Evolutionary conservation across 2,113 vertebrate genomes (phyloP).

Genomic region (Neodon shergylaensis): DNA sequence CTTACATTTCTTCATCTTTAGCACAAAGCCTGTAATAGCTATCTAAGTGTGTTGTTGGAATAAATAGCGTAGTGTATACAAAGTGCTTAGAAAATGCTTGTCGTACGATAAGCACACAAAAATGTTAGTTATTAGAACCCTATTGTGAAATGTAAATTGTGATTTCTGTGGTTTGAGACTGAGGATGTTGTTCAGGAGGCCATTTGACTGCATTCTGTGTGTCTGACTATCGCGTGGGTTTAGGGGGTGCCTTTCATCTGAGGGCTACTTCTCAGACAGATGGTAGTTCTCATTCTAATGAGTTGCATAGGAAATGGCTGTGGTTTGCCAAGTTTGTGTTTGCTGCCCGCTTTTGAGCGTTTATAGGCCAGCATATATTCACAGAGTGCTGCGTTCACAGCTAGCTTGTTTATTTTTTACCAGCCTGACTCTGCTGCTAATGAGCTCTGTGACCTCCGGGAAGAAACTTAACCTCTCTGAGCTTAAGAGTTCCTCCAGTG

Average conservation of each 20-base stretch:
- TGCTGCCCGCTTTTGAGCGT: constrained; percentile 38
- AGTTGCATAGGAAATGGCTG: constrained; percentile 39
- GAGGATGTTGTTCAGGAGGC: background rate
- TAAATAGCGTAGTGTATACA: background rate
- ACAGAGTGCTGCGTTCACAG: background rate
- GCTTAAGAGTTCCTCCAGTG: background rate
- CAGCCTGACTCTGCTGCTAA: background rate
- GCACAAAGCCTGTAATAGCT: background rate
- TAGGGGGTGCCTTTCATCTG: background rate
- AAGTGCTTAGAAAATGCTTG: constrained; percentile 48
- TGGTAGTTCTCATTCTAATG: constrained; percentile 30
- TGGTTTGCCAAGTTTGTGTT: constrained; percentile 51
- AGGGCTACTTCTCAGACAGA: background rate
- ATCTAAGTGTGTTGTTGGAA: constrained; percentile 2
- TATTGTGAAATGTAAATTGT: constrained; percentile 50
- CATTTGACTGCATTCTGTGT: background rate
- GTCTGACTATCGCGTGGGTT: background rate
- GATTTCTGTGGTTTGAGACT: background rate
- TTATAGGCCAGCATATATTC: background rate
- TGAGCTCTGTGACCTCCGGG: constrained; percentile 56
- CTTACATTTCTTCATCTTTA: constrained; percentile 39
- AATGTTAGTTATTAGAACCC: constrained; percentile 36
- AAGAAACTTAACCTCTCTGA: constrained; percentile 48
- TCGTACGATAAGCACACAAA: background rate
- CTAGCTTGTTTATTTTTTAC: constrained; percentile 44